Conservation (phyloP, 2,797 vertebrate species). For the Peromyscus nudipes region DNA sequence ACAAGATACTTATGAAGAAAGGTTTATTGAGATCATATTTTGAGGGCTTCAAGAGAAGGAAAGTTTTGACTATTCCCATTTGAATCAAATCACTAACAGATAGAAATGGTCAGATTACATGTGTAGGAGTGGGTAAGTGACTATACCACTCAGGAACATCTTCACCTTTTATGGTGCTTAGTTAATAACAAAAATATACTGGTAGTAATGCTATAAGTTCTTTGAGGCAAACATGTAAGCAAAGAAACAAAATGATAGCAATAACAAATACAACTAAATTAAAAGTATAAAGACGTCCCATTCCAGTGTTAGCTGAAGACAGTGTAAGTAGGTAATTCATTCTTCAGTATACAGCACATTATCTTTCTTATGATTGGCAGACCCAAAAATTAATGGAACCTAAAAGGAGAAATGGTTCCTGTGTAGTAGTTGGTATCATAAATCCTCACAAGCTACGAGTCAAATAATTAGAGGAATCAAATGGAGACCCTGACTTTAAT, state of each 20-base stretch:
- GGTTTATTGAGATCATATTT: neutral
- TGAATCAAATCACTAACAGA: neutral
- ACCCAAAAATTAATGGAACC: neutral
- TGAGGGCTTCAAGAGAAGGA: neutral
- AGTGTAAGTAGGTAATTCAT: neutral
- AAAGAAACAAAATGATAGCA: neutral
- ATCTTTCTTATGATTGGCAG: neutral
- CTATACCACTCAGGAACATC: neutral
- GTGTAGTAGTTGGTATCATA: neutral
- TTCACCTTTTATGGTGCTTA: neutral
- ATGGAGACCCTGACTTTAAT: conserved; percentile 83
- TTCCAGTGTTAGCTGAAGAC: neutral
- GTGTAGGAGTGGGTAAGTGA: neutral
- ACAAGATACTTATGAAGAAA: neutral
- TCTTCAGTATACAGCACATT: neutral
- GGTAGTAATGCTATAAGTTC: neutral
- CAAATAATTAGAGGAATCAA: conserved; percentile 83
- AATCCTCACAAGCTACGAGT: conserved; percentile 2
- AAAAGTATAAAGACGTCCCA: neutral
- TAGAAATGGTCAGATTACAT: neutral
- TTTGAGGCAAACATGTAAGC: neutral
- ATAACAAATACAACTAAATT: conserved; percentile 4
- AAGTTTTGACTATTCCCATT: neutral
- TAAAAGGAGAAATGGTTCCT: conserved; percentile 30
- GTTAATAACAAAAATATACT: neutral